Evolutionary conservation across 2,797 vertebrate genomes (phyloP).

Genomic region (Menidia menidia): DNA sequence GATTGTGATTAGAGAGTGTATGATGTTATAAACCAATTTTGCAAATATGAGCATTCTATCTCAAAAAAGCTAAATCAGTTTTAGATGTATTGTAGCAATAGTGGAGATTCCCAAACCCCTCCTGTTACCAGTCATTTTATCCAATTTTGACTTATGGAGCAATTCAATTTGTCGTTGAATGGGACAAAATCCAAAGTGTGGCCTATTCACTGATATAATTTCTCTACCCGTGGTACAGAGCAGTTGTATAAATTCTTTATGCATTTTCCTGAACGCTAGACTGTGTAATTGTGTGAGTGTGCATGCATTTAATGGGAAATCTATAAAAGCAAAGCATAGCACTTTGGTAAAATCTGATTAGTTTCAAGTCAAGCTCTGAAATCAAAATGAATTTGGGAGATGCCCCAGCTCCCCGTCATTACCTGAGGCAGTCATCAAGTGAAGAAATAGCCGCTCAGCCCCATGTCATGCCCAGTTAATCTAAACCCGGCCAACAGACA

Average conservation of each 20-base stretch:
- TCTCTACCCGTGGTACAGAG: neutral
- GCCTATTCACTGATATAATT: constrained; percentile 2
- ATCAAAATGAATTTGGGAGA: constrained; percentile 79
- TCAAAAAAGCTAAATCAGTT: too few relatives aligned
- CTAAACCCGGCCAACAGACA: constrained; percentile 51
- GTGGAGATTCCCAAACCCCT: too few relatives aligned
- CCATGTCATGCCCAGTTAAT: constrained; percentile 44
- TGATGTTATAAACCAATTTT: too few relatives aligned
- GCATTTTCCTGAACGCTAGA: neutral
- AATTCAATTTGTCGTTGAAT: too few relatives aligned
- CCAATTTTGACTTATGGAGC: too few relatives aligned
- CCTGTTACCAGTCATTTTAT: too few relatives aligned
- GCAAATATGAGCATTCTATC: too few relatives aligned
- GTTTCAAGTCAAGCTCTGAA: constrained; percentile 71
- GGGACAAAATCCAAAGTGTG: neutral
- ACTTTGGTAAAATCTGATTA: constrained; percentile 77
- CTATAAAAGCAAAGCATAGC: constrained; percentile 72
- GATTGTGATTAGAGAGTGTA: too few relatives aligned
- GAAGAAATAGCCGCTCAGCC: constrained; percentile 65
- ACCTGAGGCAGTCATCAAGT: constrained; percentile 75
- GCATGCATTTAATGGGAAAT: constrained; percentile 73
- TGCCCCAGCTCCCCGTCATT: constrained; percentile 60
- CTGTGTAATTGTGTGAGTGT: constrained; percentile 15
- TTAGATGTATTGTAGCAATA: too few relatives aligned
- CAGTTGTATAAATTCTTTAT: neutral